Percentiles rank a stretch among this genome's conserved stretches.
Conservation (phyloP, 2,113 vertebrate species). For the Festucalex cinctus region DNA sequence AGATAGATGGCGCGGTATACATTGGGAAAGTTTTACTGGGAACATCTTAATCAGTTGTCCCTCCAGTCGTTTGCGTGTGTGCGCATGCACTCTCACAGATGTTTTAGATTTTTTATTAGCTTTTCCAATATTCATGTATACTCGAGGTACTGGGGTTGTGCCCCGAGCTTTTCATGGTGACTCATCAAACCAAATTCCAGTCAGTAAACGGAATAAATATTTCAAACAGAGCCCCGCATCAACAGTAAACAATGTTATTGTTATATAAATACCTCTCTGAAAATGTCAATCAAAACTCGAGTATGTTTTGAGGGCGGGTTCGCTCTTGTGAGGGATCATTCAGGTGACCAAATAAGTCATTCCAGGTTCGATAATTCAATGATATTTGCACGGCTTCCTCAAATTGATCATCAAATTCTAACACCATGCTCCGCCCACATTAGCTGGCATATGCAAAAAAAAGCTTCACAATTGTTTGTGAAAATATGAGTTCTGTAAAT, state of each 20-base stretch:
- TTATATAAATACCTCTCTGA: no score
- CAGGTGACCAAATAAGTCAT: no score
- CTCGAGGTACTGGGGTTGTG: neutral
- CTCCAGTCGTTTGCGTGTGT: neutral
- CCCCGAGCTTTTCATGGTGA: neutral
- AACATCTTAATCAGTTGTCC: neutral
- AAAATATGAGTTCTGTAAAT: neutral
- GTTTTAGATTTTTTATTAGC: neutral
- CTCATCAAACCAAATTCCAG: neutral
- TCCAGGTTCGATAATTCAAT: no score
- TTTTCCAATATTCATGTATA: conserved; percentile 2
- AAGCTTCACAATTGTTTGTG: neutral
- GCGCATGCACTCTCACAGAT: neutral
- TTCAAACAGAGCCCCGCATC: no score
- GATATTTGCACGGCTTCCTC: no score
- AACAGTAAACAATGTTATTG: neutral
- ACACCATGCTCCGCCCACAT: neutral
- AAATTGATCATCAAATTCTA: neutral
- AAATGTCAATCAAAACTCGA: no score
- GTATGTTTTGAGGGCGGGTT: no score
- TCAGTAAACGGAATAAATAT: no score
- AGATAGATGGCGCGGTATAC: neutral
- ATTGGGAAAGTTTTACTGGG: neutral
- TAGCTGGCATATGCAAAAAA: neutral
- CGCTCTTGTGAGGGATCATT: no score